Base-by-base conservation (phyloP, 30 jellyfish, hydroid and myxozoan genomes). In the Hydractinia symbiolongicarpus region DNA sequence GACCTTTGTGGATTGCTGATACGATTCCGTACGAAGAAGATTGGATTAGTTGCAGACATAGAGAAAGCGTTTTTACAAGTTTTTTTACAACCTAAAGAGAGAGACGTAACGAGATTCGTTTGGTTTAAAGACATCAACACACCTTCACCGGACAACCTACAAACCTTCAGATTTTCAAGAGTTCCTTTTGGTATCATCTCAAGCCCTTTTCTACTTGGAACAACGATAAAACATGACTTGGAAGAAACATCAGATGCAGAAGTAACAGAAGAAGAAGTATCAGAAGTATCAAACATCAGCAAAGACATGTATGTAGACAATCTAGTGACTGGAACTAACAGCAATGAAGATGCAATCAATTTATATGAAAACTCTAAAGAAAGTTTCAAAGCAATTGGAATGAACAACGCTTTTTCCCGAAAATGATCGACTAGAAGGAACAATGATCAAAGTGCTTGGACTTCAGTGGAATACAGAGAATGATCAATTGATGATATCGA, bases 391-490 rank as follows among this genome's bases (percentile, higher is more conserved):
- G n/a, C 11, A 58, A 58, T 58, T n/a, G 11, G 14, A n/a, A 58
- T 11, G 69, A 58, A 58, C 14, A 11, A 10, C 69, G 14, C n/a
- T 58, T 58, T n/a, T 58, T 11, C n/a, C 69, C n/a, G 69, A 58
- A 58, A 11, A 58, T 10, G 69, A n/a, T 58, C 14, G n/a, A 58
- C n/a, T 58, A 10, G 11, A n/a, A 58, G n/a, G n/a, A n/a, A 10
- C 14, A 58, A 11, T n/a, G n/a, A 58, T 10, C n/a, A 58, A 58
- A n/a, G n/a, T 10, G n/a, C 11, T 10, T n/a, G n/a, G 69, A 10
- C 69, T 10, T 58, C 14, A 58, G 11, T 58, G 69, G 69, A 58
- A 58, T 58, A 58, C 69, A 58, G 69, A 58, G 69, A 58, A 58
- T 11, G 69, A 58, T 58, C 69, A 58, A 10, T 58, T 58, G 69